Evolutionary conservation across 2,888 invertebrate genomes (phyloP), one percentile per base, ranked within the genome.

Genomic region (Pasiphila rectangulata): DNA sequence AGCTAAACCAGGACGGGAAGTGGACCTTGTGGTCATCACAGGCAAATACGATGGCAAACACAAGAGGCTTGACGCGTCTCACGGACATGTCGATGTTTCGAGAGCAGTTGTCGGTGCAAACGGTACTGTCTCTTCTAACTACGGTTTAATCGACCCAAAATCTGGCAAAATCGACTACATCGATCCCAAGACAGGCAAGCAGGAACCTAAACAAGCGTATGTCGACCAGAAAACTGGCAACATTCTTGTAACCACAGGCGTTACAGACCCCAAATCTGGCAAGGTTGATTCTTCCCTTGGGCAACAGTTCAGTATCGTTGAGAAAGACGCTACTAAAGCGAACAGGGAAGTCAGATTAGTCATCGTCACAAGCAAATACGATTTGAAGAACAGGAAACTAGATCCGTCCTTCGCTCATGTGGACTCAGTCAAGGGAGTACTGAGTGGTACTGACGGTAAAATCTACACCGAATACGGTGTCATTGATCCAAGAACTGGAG

Each of bases 161-260:
- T 89, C 89, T 2, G 93, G 92, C 2, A 92, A 91, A 39, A 83
- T 94, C 36, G 89, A 92, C 52, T 90, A 91, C 2, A 78, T 90
- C 9, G 92, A 93, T 55, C 90, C 91, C 2, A 90, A 91, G 59
- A 91, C 92, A 0, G 93, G 93, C 13, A 92, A 93, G 65, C 90
- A 87, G 56, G 92, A 93, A 59, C 82, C 91, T 2, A 90, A 91
- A 69, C 91, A 92, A 70, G 94, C 93, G 1, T 91, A 92, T 63
- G 87, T 94, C n/a, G 93, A 94, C 63, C 89, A 90, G n/a, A 90
- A 91, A 63, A 93, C 94, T 4, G 93, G 93, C 9, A 93, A 93
- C 59, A 80, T 94, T 42, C 86, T 92, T 13, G 83, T 93, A 5
- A 89, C 91, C 1, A 91, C 90, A 6, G 92, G 91, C 13, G 91